phyloP scores from a whole-genome alignment of 2,888 invertebrate species.

The Parasteatoda lunata region DNA sequence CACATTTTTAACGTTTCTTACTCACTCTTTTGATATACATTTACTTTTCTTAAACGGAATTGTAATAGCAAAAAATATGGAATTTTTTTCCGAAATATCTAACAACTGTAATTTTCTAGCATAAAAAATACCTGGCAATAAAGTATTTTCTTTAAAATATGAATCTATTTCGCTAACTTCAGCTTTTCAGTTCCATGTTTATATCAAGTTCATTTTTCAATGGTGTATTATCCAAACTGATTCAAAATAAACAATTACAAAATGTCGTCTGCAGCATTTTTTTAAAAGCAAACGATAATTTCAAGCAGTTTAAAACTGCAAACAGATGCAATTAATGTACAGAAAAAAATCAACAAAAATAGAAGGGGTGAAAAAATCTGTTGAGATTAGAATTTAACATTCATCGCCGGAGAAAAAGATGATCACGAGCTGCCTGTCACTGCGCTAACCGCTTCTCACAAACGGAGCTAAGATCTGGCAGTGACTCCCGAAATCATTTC shows the following conservation, averaged over 20 bases:
- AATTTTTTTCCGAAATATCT: background rate
- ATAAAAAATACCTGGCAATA: background rate
- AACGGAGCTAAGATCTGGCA: constrained; percentile 44
- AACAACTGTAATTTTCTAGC: no score
- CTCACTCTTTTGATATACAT: no score
- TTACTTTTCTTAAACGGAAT: no score
- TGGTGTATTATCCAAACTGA: no score
- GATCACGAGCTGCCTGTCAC: constrained; percentile 1
- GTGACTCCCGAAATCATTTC: constrained; percentile 4
- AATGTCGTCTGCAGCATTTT: background rate
- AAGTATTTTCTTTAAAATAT: no score
- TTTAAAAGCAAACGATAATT: background rate
- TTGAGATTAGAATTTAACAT: constrained; percentile 7
- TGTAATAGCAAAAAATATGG: background rate
- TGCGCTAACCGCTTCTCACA: background rate
- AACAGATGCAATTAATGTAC: background rate
- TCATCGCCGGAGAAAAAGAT: background rate
- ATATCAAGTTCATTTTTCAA: no score
- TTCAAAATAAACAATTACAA: background rate
- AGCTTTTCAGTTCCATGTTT: no score
- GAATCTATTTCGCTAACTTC: no score
- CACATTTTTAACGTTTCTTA: no score
- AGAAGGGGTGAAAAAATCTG: background rate
- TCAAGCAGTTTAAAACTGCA: background rate
- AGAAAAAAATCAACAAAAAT: constrained; percentile 8